Percentiles rank a stretch among this genome's conserved stretches.
These are phyloP conservation scores for Caerostris extrusa DNA, from an alignment of 1,140 invertebrate species.

Conservation along the genomic window DNA sequence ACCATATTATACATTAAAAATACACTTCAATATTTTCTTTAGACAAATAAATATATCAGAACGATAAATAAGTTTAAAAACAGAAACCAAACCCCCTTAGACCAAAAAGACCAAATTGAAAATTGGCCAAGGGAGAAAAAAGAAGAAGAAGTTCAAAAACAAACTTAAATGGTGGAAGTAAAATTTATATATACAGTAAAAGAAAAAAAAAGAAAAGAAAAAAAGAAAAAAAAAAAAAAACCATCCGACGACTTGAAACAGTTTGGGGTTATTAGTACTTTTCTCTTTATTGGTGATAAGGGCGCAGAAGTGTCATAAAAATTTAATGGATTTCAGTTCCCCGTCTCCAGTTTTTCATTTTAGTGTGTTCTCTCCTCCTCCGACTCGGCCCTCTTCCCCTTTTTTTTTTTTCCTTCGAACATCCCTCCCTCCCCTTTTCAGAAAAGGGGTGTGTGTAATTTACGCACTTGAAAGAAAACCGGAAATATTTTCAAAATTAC, in stretches of 20 bases:
- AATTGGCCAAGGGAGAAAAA: background rate
- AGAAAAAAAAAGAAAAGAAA: background rate
- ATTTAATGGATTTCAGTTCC: constrained; percentile 65
- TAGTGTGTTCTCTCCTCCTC: constrained; percentile 7
- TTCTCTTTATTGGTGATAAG: constrained; percentile 77
- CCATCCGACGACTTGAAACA: constrained; percentile 63
- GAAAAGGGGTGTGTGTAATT: constrained; percentile 57
- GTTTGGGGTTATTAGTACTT: constrained; percentile 75
- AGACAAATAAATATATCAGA: background rate
- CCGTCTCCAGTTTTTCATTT: constrained; percentile 58
- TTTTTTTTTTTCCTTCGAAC: constrained; percentile 29
- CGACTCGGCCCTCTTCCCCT: background rate
- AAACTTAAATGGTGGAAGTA: background rate
- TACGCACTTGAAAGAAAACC: constrained; percentile 60
- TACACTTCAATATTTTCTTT: too few relatives aligned
- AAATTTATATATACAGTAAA: background rate
- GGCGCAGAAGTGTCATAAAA: constrained; percentile 68
- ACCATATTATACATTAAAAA: too few relatives aligned
- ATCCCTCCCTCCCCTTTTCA: background rate
- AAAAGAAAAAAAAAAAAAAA: background rate
- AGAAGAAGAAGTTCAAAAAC: background rate
- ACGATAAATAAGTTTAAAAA: background rate
- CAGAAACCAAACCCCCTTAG: background rate
- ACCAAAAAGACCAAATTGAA: background rate
- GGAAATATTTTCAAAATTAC: constrained; percentile 60